phyloP scores from a whole-genome alignment of 2,797 vertebrate species.

The Coregonus sp. region DNA sequence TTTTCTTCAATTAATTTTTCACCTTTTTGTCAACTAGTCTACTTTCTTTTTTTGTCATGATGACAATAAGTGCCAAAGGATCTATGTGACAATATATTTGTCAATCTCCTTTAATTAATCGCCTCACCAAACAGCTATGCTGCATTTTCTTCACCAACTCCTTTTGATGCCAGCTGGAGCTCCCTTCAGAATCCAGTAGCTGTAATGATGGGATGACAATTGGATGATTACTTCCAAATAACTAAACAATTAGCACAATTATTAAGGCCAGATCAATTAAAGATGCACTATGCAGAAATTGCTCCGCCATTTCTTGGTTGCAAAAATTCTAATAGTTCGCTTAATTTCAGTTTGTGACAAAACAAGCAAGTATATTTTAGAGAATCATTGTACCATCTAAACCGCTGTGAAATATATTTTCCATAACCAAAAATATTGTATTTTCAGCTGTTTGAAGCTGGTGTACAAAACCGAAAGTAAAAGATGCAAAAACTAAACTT shows the following conservation, averaged over 20 bases:
- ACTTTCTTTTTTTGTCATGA: background rate
- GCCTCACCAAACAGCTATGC: background rate
- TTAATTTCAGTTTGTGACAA: too few species aligned
- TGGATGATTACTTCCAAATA: conserved; percentile 35
- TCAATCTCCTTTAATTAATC: background rate
- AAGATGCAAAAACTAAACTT: too few species aligned
- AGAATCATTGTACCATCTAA: too few species aligned
- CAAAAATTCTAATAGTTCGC: too few species aligned
- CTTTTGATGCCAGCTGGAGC: background rate
- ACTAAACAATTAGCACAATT: conserved; percentile 15
- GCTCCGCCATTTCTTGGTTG: too few species aligned
- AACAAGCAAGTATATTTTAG: too few species aligned
- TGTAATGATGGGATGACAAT: conserved; percentile 27
- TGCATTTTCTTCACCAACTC: background rate
- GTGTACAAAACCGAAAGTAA: too few species aligned
- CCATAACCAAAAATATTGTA: too few species aligned
- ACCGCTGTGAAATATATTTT: too few species aligned
- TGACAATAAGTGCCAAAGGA: background rate
- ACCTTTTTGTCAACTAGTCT: background rate
- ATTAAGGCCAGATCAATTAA: background rate
- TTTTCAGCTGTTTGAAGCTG: too few species aligned
- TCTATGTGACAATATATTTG: background rate
- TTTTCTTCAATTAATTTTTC: conserved; percentile 1
- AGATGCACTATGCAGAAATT: too few species aligned
- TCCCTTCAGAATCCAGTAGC: background rate